Conservation (phyloP, 2,797 vertebrate species). For the Melanogrammus aeglefinus region DNA sequence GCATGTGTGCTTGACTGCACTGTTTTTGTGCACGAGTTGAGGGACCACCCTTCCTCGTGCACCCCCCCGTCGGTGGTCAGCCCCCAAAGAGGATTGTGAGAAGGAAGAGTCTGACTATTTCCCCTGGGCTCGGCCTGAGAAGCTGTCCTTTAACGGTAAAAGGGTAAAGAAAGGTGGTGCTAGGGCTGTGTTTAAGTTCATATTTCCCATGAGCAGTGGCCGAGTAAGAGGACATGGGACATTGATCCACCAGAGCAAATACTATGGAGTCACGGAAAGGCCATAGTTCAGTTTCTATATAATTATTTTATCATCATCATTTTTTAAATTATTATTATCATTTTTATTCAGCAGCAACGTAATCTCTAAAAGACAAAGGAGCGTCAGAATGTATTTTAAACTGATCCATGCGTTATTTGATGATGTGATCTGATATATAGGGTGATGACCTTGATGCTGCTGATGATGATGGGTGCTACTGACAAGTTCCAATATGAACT, state of each 20-base stretch:
- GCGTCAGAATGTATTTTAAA: background rate
- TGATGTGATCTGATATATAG: background rate
- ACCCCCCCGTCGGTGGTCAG: constrained; percentile 40
- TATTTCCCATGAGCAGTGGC: constrained; percentile 68
- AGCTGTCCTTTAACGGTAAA: constrained; percentile 68
- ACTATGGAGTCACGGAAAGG: constrained; percentile 55
- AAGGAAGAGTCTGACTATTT: constrained; percentile 68
- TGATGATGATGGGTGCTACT: background rate
- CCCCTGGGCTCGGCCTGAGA: constrained; percentile 56
- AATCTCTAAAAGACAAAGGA: too few relatives aligned
- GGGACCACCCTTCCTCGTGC: constrained; percentile 49
- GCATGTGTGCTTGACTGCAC: background rate
- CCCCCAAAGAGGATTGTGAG: constrained; percentile 61
- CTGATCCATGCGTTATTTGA: background rate
- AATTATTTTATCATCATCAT: constrained; percentile 45
- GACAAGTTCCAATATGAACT: too few relatives aligned
- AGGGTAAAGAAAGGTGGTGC: constrained; percentile 65
- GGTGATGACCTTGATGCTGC: background rate
- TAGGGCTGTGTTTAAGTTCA: constrained; percentile 68
- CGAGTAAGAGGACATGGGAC: constrained; percentile 66
- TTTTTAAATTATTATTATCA: background rate
- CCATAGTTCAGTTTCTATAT: constrained; percentile 54
- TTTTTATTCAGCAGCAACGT: background rate
- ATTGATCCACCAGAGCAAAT: constrained; percentile 71
- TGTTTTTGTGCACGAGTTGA: constrained; percentile 2